phyloP scores from a whole-genome alignment of 2,797 vertebrate genomes.

The Pangasius larnaudii region DNA sequence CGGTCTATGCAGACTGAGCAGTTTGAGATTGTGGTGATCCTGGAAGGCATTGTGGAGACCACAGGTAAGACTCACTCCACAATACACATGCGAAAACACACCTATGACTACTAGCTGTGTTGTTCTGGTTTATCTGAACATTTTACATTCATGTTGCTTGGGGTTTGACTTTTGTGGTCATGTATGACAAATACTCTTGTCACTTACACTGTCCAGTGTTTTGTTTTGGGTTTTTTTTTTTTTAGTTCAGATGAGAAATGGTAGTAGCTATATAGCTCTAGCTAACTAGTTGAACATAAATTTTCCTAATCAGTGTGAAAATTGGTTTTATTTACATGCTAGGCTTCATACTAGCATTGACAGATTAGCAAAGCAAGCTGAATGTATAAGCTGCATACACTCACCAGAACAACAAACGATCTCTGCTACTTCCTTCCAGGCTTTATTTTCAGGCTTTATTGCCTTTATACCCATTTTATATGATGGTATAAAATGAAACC shows the following conservation, averaged over 20 bases:
- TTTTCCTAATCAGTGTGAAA: background rate
- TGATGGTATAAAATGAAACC: background rate
- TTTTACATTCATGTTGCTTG: no score
- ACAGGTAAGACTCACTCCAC: constrained; percentile 58
- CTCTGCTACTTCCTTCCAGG: background rate
- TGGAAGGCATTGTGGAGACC: constrained; percentile 69
- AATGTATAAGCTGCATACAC: background rate
- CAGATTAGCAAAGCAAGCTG: background rate
- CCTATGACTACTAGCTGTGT: background rate
- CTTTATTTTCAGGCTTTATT: background rate
- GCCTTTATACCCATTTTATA: background rate
- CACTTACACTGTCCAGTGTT: background rate
- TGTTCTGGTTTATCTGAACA: background rate
- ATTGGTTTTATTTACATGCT: background rate
- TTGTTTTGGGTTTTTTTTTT: background rate
- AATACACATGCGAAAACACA: background rate
- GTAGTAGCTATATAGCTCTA: background rate
- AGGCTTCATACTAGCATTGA: background rate
- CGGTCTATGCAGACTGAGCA: constrained; percentile 65
- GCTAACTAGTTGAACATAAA: background rate
- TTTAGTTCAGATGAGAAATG: background rate
- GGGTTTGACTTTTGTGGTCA: background rate
- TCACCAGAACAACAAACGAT: background rate
- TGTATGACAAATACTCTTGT: background rate
- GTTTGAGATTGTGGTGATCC: constrained; percentile 69